Base-by-base conservation (phyloP, 2,888 invertebrate species). In the Antheraea assamensis region DNA sequence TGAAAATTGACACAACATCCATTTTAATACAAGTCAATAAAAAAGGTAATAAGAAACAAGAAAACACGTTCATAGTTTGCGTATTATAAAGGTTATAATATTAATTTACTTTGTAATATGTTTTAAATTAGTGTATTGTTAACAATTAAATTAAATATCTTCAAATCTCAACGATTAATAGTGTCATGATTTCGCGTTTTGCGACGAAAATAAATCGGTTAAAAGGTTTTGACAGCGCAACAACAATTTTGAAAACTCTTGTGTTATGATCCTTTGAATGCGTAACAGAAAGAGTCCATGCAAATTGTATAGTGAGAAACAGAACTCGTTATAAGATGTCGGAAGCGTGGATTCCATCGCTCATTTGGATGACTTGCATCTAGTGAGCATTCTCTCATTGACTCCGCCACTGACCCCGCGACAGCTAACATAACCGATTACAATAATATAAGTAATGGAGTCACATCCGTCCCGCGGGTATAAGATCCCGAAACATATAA, bases 331-430 rank as follows among this genome's bases (percentile, higher is more conserved):
- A 42, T 42, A 42, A 85, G 87, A 88, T 89, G 89, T 93, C 91
- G 92, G 92, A 92, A 92, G 91, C 91, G 86, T 90, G 87, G 91
- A 90, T 90, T 89, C 91, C 90, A 90, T 88, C 86, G 87, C 88
- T 91, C 88, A 85, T 85, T 87, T 82, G 85, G 82, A 92, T 94
- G 94, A 94, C 94, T 94, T 93, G 94, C 94, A 92, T 85, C 84
- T 88, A 86, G 86, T 85, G 87, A 86, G 89, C 88, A 89, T 92
- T 90, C 87, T 92, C 92, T 93, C 92, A 92, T 92, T 92, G 93
- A 94, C 93, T 92, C 88, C 92, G 83, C 89, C 83, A 90, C 91
- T 93, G 93, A 93, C 93, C 93, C 87, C 89, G 85, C 87, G 85
- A 86, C 88, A 87, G 81, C 83, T 85, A 82, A 82, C 84, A 81